Evolutionary conservation across 2,888 invertebrate genomes (phyloP).

Genomic region (Hydriomena furcata): DNA sequence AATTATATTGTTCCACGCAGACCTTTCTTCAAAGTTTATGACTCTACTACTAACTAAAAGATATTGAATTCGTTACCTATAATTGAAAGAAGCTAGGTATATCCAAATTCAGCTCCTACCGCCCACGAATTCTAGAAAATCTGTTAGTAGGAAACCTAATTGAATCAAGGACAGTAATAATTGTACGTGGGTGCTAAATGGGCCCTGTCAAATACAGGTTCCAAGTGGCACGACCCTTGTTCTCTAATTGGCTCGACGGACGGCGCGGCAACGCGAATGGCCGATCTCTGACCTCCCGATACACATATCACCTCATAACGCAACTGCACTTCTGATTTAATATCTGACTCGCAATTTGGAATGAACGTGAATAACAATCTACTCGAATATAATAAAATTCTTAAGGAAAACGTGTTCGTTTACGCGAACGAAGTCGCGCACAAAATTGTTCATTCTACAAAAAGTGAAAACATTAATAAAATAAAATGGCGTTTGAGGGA

Average conservation of each 20-base stretch:
- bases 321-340: constrained; percentile 40
- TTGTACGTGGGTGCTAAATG: constrained; percentile 64
- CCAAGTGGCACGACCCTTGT: constrained; percentile 62
- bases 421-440: too few species aligned
- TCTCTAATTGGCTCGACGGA: constrained; percentile 70
- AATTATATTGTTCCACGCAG: neutral
- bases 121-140: constrained; percentile 6
- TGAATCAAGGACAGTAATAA: constrained; percentile 27
- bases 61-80: too few species aligned
- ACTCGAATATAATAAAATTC: too few species aligned
- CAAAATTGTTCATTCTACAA: too few species aligned
- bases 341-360: constrained; percentile 24
- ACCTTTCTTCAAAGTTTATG: neutral
- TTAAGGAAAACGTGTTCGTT: too few species aligned
- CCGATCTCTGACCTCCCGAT: constrained; percentile 76
- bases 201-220: constrained; percentile 62
- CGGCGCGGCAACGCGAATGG: constrained; percentile 67
- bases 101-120: constrained; percentile 1
- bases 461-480: too few species aligned
- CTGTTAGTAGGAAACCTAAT: constrained; percentile 13
- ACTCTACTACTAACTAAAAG: too few species aligned
- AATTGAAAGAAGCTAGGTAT: neutral
- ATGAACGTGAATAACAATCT: constrained; percentile 20
- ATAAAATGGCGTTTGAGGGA: too few species aligned
- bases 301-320: constrained; percentile 63